These are phyloP conservation scores for Anoplopoma fimbria DNA, from an alignment of 2,113 vertebrate genomes.

Conservation along the genomic window DNA sequence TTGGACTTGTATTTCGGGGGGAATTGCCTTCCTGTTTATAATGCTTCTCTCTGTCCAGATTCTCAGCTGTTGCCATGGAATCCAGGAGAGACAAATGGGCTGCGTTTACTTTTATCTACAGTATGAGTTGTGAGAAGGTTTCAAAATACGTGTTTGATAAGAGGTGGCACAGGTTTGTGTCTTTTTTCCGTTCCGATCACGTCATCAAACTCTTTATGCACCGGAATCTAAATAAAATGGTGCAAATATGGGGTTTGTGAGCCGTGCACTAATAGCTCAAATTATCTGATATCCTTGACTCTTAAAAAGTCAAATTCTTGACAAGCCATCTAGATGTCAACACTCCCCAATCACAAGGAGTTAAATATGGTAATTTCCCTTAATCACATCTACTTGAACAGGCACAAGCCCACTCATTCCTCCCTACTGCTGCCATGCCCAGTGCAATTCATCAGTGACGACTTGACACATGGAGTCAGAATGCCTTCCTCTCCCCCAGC, in stretches of 20 bases:
- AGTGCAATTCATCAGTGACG: conserved; percentile 67
- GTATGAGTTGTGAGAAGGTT: conserved; percentile 33
- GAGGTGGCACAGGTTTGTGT: conserved; percentile 1
- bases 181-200: background rate
- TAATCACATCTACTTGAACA: conserved; percentile 61
- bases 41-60: conserved; percentile 49
- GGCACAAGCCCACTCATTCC: conserved; percentile 30
- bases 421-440: conserved; percentile 33
- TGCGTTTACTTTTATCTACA: conserved; percentile 47
- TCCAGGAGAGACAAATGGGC: conserved; percentile 66
- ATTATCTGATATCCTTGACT: background rate
- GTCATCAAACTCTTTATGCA: background rate
- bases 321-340: conserved; percentile 22
- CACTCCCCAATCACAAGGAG: conserved; percentile 36
- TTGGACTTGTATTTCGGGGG: background rate
- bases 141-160: conserved; percentile 37
- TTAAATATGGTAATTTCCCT: conserved; percentile 63
- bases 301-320: conserved; percentile 15
- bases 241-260: background rate
- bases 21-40: background rate
- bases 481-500: conserved; percentile 20
- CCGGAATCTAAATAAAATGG: background rate
- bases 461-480: conserved; percentile 49
- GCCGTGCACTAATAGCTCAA: background rate
- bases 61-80: conserved; percentile 73